Base-by-base conservation (phyloP, 2,888 invertebrate genomes). In the Platerodrilus igneus region DNA sequence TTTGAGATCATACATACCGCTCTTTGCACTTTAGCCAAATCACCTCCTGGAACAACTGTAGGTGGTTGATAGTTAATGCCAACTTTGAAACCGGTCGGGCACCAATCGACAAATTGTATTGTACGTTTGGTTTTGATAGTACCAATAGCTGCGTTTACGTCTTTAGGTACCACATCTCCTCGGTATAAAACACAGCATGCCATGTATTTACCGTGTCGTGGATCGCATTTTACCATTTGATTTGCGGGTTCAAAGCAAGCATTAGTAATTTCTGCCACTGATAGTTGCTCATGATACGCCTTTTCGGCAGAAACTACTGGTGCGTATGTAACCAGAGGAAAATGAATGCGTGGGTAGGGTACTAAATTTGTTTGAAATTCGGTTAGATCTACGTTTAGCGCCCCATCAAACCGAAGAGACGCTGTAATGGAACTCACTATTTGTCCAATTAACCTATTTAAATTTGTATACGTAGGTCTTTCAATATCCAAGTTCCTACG, bases 1-100 rank as follows among this genome's bases (percentile, higher is more conserved):
- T 81, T 81, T 48, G 77, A 76, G 59, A 95, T 70, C 94, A 95
- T 95, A 76, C 95, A 95, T 6, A 95, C 92, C 5, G 94, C 93
- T 34, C 94, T 80, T 65, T 91, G 90, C 1, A 92, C 91, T 70
- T 91, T 92, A 45, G 93, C 92, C 58, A 90, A 70, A 68, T 74
- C 74, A 11, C 72, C 73, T 15, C 73, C 69, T 66, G 69, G 3
- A 67, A 41, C 69, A n/a, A 69, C 68, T 9, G 69, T 69, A 4
- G 68, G 69, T 4, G 69, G 69, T 40, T 69, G 69, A 41, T 73
- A 74, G 55, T 74, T 74, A 55, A 75, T 75, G 19, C 68, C 68
- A 33, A 55, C 60, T 46, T 63, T 63, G 50, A 64, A 62, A 19
- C 64, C 64, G 20, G 66, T 65, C 9, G 66, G 65, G 41, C 64